A percentile compares a stretch with the other conserved stretches of the same genome.
Conservation (phyloP, 2,113 vertebrate genomes). For the Sturnira hondurensis region DNA sequence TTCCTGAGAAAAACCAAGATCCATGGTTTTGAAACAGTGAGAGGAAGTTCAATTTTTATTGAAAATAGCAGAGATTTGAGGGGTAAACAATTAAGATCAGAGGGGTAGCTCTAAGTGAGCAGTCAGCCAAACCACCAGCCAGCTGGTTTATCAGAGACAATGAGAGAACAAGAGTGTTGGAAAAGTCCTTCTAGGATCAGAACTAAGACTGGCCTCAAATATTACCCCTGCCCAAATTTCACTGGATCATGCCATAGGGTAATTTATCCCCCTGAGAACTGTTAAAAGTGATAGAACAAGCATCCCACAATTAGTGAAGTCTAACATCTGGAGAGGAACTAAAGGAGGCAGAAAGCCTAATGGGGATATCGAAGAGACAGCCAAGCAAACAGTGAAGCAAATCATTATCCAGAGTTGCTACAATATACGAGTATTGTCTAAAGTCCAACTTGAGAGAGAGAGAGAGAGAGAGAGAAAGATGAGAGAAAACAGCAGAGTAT, state of each 20-base stretch:
- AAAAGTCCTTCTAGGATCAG: background rate
- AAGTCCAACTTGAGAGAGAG: background rate
- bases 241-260: background rate
- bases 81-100: background rate
- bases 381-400: background rate
- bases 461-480: background rate
- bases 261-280: background rate
- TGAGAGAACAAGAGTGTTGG: background rate
- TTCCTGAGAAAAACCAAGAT: background rate
- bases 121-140: background rate
- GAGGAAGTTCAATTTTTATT: background rate
- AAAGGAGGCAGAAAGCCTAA: background rate
- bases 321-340: background rate
- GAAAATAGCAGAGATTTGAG: background rate
- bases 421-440: background rate
- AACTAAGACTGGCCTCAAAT: background rate
- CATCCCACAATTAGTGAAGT: background rate
- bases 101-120: background rate
- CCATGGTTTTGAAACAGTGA: background rate
- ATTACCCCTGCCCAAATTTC: background rate
- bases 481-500: background rate
- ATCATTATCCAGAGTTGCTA: background rate
- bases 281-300: background rate
- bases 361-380: background rate
- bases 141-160: background rate